phyloP scores from a whole-genome alignment of 1,140 invertebrate genomes.

The Aphaenogaster ashmeadi region DNA sequence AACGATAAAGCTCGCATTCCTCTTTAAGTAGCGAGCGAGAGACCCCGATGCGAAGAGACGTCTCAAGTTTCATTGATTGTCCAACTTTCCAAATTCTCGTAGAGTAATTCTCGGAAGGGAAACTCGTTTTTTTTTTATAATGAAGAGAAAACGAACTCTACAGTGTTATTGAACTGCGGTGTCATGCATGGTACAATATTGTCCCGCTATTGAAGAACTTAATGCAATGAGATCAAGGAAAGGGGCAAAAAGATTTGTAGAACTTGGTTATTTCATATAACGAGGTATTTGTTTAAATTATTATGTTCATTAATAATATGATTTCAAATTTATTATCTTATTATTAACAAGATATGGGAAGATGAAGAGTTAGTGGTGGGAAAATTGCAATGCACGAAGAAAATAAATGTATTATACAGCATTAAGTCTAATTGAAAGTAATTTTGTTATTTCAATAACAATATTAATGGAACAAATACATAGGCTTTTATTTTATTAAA shows the following conservation, averaged over 20 bases:
- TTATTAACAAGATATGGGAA: neutral
- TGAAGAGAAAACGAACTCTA: neutral
- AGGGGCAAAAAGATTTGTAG: neutral
- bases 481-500: too few species aligned
- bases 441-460: too few species aligned
- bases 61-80: neutral
- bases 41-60: neutral
- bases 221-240: neutral
- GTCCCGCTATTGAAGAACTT: neutral
- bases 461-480: too few species aligned
- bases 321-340: neutral
- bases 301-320: neutral
- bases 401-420: too few species aligned
- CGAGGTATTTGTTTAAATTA: neutral
- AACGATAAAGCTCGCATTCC: conserved; percentile 80
- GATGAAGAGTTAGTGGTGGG: neutral
- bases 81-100: conserved; percentile 18
- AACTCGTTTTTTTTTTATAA: conserved; percentile 11
- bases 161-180: neutral
- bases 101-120: neutral
- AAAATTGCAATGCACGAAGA: neutral
- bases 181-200: neutral
- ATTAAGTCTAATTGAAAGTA: too few species aligned
- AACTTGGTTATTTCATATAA: neutral
- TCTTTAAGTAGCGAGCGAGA: conserved; percentile 33